These are phyloP conservation scores for Busseola fusca DNA, from an alignment of 2,888 invertebrate species.

Conservation along the genomic window DNA sequence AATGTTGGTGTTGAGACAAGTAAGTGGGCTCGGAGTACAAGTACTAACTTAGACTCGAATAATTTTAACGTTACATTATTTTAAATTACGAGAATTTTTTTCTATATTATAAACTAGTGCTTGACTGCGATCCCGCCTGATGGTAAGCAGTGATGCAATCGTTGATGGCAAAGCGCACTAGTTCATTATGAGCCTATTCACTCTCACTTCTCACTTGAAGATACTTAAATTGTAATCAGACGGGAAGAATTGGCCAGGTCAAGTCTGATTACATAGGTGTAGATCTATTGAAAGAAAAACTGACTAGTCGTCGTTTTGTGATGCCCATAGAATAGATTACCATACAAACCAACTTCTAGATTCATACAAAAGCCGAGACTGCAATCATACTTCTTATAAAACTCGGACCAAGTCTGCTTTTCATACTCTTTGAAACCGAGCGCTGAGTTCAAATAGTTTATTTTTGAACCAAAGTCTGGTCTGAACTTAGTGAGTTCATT, in stretches of 20 bases:
- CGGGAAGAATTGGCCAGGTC: no score
- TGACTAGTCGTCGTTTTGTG: not conserved
- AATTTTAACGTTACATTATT: not conserved
- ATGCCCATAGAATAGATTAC: constrained; percentile 22
- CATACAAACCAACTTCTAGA: constrained; percentile 37
- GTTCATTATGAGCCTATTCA: no score
- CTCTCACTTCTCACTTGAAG: no score
- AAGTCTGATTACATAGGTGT: not conserved
- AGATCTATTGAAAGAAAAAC: not conserved
- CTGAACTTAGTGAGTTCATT: constrained; percentile 63
- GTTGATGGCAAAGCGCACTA: no score
- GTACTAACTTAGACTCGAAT: not conserved
- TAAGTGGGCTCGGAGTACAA: not conserved
- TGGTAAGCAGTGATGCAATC: no score
- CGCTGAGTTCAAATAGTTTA: constrained; percentile 71
- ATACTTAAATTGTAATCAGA: no score
- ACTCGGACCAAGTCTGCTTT: constrained; percentile 43
- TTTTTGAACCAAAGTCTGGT: constrained; percentile 68
- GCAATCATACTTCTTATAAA: constrained; percentile 53
- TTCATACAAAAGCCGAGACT: constrained; percentile 26
- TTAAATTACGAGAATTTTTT: no score
- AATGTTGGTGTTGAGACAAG: not conserved
- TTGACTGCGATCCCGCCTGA: no score
- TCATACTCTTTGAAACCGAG: constrained; percentile 45
- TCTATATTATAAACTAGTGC: no score